Conservation (phyloP, 2,888 invertebrate genomes). For the Mimas tiliae region DNA sequence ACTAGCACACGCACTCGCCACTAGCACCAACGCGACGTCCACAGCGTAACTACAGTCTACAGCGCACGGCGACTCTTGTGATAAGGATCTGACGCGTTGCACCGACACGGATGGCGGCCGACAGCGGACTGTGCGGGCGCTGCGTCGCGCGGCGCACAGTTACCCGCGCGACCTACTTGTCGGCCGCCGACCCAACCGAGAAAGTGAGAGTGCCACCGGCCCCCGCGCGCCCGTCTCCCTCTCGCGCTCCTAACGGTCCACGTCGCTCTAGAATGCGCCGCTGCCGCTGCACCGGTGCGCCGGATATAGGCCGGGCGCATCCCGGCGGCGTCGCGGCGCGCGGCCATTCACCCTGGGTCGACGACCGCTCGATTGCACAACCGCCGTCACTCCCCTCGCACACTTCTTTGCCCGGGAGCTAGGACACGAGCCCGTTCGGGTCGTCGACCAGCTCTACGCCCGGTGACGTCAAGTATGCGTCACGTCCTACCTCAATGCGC, state of each 20-base stretch:
- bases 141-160: conserved; percentile 84
- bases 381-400: conserved; percentile 59
- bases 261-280: conserved; percentile 84
- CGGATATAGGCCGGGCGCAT: conserved; percentile 85
- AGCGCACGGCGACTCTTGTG: conserved; percentile 24
- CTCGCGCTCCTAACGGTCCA: conserved; percentile 81
- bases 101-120: conserved; percentile 86
- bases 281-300: conserved; percentile 82
- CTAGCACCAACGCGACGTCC: conserved; percentile 71
- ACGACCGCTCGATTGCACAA: conserved; percentile 83
- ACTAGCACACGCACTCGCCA: conserved; percentile 57
- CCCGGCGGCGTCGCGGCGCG: conserved; percentile 81
- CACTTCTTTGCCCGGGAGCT: conserved; percentile 66
- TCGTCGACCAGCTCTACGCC: conserved; percentile 74
- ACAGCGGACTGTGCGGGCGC: conserved; percentile 83
- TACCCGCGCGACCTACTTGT: conserved; percentile 91
- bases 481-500: conserved; percentile 86
- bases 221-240: conserved; percentile 58
- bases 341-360: conserved; percentile 82
- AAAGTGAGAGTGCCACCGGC: conserved; percentile 84
- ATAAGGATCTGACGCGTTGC: conserved; percentile 56
- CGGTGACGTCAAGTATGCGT: conserved; percentile 80
- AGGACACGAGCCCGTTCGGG: conserved; percentile 64
- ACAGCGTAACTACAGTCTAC: conserved; percentile 51
- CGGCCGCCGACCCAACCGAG: conserved; percentile 89